Evolutionary conservation across 2,113 vertebrate species (phyloP), one percentile per base, ranked within the genome.

Genomic region (Oryzias celebensis): DNA sequence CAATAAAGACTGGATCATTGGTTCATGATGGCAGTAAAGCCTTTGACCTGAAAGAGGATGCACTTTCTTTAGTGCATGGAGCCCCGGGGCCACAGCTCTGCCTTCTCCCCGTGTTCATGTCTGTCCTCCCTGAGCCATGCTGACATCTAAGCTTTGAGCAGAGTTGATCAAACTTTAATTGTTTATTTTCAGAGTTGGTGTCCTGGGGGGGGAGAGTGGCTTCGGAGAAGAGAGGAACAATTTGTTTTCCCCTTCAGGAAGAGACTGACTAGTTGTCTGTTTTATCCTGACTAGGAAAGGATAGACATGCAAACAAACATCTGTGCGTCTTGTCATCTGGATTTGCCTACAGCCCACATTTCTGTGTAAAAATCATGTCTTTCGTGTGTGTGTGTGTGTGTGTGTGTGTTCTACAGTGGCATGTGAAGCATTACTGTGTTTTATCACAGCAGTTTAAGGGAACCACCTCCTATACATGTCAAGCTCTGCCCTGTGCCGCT

Each of bases 161-260:
- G 43, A 59, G 13, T 2, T 74, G 58, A 67, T 85, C 54, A 77
- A 75, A 80, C 67, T 77, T 85, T 66, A 77, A 82, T 74, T 74
- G 78, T 78, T 77, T 69, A 68, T 69, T 56, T 57, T 60, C 20
- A 49, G 60, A 66, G 67, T 48, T 48, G 15, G 14, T 14, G 59
- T 66, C 61, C 67, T 60, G 53, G 60, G 69, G 61, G 73, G 41
- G 22, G 47, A 69, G 45, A 51, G 51, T 45, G 44, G 36, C 45
- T 70, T 64, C 47, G 22, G 41, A 52, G 69, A 57, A 46, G 47
- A 69, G 36, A 57, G 15, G 23, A 67, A 36, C 44, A 6, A 46
- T 50, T 58, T 65, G 48, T 68, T 26, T 65, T 49, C 49, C 62
- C 51, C 31, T 45, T 10, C 41, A 60, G 55, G 58, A 36, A 18